A percentile compares a stretch with the other conserved stretches of the same genome.
phyloP scores from a whole-genome alignment of 2,888 invertebrate genomes.

The Harpalus rubripes region DNA sequence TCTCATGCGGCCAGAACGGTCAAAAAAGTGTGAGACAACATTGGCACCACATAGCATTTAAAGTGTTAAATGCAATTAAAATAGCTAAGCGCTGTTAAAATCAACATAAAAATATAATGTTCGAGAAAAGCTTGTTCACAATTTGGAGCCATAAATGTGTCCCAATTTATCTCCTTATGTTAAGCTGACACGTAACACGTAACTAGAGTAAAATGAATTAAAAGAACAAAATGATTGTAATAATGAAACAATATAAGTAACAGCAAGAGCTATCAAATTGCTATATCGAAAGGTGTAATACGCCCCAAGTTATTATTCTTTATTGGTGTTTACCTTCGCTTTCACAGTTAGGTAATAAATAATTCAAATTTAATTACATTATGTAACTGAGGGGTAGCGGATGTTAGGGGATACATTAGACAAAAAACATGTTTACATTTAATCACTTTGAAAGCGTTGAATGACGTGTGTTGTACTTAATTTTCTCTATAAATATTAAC shows the following conservation, averaged over 20 bases:
- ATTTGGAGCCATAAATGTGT: too few relatives aligned
- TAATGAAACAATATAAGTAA: conserved; percentile 29
- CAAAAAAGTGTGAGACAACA: too few relatives aligned
- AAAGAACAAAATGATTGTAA: conserved; percentile 21
- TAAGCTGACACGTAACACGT: neutral
- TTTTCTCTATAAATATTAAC: conserved; percentile 34
- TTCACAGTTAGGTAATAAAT: conserved; percentile 55
- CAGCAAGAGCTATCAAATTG: conserved; percentile 43
- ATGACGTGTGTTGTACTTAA: conserved; percentile 42
- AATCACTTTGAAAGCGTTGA: conserved; percentile 76
- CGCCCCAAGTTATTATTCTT: conserved; percentile 28
- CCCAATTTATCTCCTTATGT: neutral
- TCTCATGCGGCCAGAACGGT: too few relatives aligned
- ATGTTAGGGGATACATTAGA: conserved; percentile 49
- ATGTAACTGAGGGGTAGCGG: conserved; percentile 42
- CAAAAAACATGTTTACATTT: conserved; percentile 75
- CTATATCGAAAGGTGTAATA: conserved; percentile 38
- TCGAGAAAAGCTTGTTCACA: too few relatives aligned
- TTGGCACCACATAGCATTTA: too few relatives aligned
- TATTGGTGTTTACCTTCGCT: conserved; percentile 43
- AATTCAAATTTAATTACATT: conserved; percentile 65
- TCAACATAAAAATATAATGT: too few relatives aligned
- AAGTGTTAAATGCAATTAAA: too few relatives aligned
- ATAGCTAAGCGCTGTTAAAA: too few relatives aligned
- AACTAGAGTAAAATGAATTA: conserved; percentile 37